These are phyloP conservation scores for Serilophus lunatus DNA, from an alignment of 2,113 vertebrate genomes.

Conservation along the genomic window DNA sequence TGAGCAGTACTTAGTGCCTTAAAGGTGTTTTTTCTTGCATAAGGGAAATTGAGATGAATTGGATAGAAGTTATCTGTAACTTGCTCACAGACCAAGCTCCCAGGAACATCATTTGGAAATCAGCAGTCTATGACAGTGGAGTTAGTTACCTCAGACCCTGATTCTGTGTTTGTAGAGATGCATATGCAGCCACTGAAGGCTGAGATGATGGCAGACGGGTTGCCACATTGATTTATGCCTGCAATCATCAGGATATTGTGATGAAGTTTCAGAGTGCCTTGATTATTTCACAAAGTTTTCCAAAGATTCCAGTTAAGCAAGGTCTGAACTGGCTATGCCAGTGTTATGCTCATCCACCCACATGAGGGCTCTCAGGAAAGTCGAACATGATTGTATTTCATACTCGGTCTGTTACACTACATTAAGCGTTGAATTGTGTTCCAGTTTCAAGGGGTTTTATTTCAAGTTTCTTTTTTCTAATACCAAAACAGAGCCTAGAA, in stretches of 20 bases:
- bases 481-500: not conserved
- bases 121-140: not conserved
- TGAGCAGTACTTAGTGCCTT: not conserved
- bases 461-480: not conserved
- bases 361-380: not conserved
- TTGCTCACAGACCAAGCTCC: not conserved
- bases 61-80: not conserved
- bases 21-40: not conserved
- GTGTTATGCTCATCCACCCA: not conserved
- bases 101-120: not conserved
- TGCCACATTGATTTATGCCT: not conserved
- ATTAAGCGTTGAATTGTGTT: not conserved
- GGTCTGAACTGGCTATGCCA: not conserved
- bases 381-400: not conserved
- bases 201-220: not conserved
- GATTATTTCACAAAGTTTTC: not conserved
- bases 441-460: not conserved
- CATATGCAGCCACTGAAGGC: not conserved
- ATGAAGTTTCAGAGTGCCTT: not conserved
- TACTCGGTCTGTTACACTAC: not conserved
- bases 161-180: not conserved
- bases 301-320: not conserved
- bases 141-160: rapidly evolving
- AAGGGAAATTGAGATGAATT: not conserved
- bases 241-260: not conserved